Base-by-base conservation (phyloP, 2,888 invertebrate species). In the Lithophane ornitopus region DNA sequence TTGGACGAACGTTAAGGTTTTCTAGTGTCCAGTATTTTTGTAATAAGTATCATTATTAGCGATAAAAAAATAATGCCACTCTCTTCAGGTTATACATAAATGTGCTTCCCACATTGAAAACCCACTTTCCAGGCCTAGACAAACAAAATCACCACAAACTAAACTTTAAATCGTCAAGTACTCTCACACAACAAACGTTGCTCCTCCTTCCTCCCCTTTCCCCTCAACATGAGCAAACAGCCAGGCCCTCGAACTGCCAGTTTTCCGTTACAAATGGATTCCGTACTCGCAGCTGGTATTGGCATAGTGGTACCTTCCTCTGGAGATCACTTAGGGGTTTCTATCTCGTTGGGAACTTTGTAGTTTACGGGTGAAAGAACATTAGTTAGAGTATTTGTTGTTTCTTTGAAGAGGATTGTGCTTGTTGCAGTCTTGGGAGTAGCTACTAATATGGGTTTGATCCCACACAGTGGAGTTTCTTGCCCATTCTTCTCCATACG, bases 221-320 rank as follows among this genome's bases (percentile, higher is more conserved):
- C 56, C 39, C 34, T 59, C 41, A 56, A 74, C 84, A 12, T 66
- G n/a, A 62, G 76, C 66, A 82, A 70, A 84, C 74, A 84, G 58
- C 59, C 44, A 3, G n/a, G 34, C 70, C 49, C 70, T 70, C 70
- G 0, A 67, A 3, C 70, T 46, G 70, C 41, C 68, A 76, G 84
- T 68, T 80, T 80, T 72, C 81, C 81, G 73, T 85, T 85, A 73
- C 85, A 85, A 85, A 82, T 82, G 77, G 82, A 85, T 76, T 76
- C 73, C 61, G 8, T 75, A 58, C 63, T 79, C 62, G 28, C 34
- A 59, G n/a, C 28, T 78, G n/a, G 61, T 81, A 70, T 80, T 74
- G 54, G 80, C 66, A 69, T 34, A 73, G 76, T 76, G 73, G 76
- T 85, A 76, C 73, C 67, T 61, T 69, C 46, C 66, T 56, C 65